Conservation (phyloP, 2,113 vertebrate species). For the Neofelis nebulosa region DNA sequence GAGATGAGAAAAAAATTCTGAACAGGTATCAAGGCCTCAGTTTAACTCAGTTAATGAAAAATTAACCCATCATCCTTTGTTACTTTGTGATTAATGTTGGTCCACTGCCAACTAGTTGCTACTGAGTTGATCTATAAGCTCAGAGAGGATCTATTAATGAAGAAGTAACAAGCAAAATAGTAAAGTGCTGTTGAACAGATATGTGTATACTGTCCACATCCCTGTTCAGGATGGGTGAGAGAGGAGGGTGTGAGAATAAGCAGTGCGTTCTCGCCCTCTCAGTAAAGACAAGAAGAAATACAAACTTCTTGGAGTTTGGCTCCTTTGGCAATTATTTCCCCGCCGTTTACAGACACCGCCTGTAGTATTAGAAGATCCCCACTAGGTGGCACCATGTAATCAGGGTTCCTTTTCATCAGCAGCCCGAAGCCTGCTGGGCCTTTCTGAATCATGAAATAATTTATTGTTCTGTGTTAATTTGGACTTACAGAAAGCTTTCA, state of each 20-base stretch:
- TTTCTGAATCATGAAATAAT: not conserved
- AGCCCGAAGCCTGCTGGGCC: rapidly evolving
- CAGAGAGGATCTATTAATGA: not conserved
- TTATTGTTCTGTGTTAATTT: not conserved
- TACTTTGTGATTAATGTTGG: not conserved
- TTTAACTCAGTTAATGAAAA: not conserved
- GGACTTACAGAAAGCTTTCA: not conserved
- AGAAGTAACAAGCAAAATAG: not conserved
- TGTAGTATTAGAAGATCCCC: not conserved
- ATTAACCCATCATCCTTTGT: not conserved
- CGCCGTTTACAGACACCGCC: rapidly evolving
- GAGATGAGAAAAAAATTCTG: not conserved
- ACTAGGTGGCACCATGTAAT: conserved; percentile 44
- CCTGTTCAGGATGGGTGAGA: not conserved
- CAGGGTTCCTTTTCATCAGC: not conserved
- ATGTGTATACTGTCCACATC: not conserved
- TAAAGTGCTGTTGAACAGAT: not conserved
- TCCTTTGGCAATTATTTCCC: not conserved
- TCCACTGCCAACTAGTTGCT: not conserved
- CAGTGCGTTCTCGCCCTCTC: not conserved
- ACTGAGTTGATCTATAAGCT: not conserved
- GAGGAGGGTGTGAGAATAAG: not conserved
- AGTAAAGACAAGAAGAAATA: not conserved
- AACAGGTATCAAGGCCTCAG: not conserved
- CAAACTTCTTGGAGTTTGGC: not conserved